These are phyloP conservation scores for Peromyscus attwateri DNA, from an alignment of 2,797 vertebrate genomes.

Conservation along the genomic window DNA sequence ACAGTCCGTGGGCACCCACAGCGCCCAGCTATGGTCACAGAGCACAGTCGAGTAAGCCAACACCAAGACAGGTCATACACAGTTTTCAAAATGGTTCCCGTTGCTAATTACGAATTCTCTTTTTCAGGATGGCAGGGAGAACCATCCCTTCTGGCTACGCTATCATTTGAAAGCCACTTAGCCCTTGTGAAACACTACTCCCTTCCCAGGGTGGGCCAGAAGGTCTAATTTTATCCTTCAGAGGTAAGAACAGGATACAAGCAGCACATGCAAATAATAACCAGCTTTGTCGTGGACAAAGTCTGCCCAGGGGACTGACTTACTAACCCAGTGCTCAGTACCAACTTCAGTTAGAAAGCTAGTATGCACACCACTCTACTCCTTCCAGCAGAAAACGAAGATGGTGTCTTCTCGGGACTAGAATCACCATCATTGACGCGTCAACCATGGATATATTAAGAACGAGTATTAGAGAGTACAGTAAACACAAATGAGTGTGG, in stretches of 20 bases:
- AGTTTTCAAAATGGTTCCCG: constrained; percentile 66
- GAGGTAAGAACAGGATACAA: constrained; percentile 62
- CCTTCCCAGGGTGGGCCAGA: constrained; percentile 57
- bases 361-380: neutral
- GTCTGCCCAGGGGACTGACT: constrained; percentile 16
- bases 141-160: constrained; percentile 32
- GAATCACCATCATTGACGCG: neutral
- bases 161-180: constrained; percentile 67
- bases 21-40: neutral
- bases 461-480: constrained; percentile 10
- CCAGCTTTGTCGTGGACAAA: constrained; percentile 53
- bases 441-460: constrained; percentile 24
- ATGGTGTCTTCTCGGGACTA: constrained; percentile 13
- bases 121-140: neutral
- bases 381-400: constrained; percentile 34
- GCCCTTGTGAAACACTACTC: constrained; percentile 70
- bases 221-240: constrained; percentile 75
- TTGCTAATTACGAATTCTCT: constrained; percentile 72
- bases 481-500: neutral
- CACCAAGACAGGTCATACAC: neutral
- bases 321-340: constrained; percentile 1
- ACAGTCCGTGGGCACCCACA: constrained; percentile 20
- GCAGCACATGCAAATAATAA: constrained; percentile 54
- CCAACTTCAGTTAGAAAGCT: neutral
- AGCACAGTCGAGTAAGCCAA: constrained; percentile 28